Base-by-base conservation (phyloP, 2,888 invertebrate species). In the Drosophila birchii region DNA sequence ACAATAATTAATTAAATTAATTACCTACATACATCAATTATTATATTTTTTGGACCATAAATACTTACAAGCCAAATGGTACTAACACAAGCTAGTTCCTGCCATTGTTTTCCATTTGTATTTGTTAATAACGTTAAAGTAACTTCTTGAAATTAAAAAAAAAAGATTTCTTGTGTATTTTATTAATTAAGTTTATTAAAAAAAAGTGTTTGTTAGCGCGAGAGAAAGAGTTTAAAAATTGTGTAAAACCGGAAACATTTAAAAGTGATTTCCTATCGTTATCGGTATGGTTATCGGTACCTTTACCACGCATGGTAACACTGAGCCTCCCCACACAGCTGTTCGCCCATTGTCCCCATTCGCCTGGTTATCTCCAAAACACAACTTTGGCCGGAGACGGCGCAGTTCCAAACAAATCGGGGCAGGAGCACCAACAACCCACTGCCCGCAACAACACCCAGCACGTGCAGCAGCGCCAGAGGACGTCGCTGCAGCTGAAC, bases 391-490 rank as follows among this genome's bases (percentile, higher is more conserved):
- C 38, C 23, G 54, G 54, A 38, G 53, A 53, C 53, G 53, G 53
- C 53, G 54, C 53, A 53, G 53, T 53, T 26, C 26, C 38, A 38
- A 54, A 49, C n/a, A 55, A 38, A 55, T 26, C 20, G 32, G 38
- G 54, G 5, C 54, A 38, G 38, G 38, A 54, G 12, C 49, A 49
- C 20, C 38, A 58, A n/a, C 45, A 26, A 16, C 9, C 23, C 16
- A 47, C 58, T 49, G 39, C 41, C 56, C 41, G 9, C 12, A 41
- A 41, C 32, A 39, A 41, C 32, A 39, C 6, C 6, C 55, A 43
- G 34, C 60, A 56, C 60, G 41, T 61, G 60, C 57, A 23, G 60
- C 57, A 23, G 57, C 57, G 41, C 57, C 60, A 26, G 47, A 34
- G 8, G 45, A 61, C 47, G 63, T 5, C 62, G 61, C 63, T 44